Conservation (phyloP, 2,113 vertebrate species). For the Microtus richardsoni region DNA sequence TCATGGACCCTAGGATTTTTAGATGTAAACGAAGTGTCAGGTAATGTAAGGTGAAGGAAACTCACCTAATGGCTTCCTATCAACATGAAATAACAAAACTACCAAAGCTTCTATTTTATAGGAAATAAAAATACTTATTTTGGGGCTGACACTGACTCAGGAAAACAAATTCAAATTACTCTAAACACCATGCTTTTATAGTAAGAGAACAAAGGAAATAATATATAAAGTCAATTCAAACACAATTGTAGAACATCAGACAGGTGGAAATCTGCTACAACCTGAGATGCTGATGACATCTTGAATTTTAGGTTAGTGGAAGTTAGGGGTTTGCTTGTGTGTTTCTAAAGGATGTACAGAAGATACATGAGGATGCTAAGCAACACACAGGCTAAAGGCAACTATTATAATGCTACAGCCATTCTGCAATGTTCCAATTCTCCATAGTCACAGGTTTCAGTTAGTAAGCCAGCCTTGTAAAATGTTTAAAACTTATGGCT, state of each 20-base stretch:
- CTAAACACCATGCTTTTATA: not conserved
- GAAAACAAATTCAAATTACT: not conserved
- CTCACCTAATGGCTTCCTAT: not conserved
- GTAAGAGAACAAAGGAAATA: not conserved
- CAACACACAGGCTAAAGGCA: not conserved
- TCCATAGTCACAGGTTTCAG: not conserved
- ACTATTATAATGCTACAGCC: not conserved
- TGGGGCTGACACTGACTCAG: too few species aligned
- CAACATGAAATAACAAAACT: not conserved
- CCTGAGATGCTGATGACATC: not conserved
- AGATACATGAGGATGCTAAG: not conserved
- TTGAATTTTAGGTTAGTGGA: not conserved
- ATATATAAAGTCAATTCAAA: not conserved
- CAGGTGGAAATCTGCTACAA: not conserved
- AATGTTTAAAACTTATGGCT: not conserved
- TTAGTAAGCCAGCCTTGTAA: not conserved
- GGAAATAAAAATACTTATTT: not conserved
- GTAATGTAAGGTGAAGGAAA: not conserved
- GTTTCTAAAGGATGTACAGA: not conserved
- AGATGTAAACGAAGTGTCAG: not conserved
- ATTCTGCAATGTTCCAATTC: not conserved
- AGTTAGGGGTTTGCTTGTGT: not conserved
- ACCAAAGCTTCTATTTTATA: not conserved
- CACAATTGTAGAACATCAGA: not conserved
- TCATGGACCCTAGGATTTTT: not conserved